These are phyloP conservation scores for Chamaea fasciata DNA, from an alignment of 2,113 vertebrate genomes.

Conservation along the genomic window DNA sequence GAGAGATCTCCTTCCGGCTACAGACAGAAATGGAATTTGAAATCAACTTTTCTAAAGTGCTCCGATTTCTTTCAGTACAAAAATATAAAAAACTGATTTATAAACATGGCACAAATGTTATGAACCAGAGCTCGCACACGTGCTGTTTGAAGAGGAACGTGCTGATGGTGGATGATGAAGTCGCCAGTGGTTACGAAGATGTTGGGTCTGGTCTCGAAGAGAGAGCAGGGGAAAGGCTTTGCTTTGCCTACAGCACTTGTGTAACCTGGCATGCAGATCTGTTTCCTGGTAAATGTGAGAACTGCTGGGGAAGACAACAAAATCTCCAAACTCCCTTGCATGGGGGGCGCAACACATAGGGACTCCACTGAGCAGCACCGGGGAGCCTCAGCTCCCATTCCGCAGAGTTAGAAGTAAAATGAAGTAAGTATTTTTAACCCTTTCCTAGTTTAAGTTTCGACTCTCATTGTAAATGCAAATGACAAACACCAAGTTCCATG, in stretches of 20 bases:
- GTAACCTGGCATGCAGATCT: neutral
- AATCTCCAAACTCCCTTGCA: neutral
- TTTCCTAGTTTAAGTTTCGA: neutral
- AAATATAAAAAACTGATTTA: slow-evolving; percentile 53
- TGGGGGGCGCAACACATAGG: neutral
- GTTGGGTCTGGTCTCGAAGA: neutral
- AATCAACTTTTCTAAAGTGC: slow-evolving; percentile 66
- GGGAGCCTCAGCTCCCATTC: neutral
- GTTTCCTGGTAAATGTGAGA: neutral
- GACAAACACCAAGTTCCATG: neutral
- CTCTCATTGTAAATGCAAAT: neutral
- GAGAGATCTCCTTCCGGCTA: neutral
- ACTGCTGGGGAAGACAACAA: slow-evolving; percentile 44
- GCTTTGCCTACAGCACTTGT: neutral
- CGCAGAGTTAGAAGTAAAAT: neutral
- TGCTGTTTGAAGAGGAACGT: accelerated
- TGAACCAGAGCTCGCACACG: neutral
- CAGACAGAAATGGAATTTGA: neutral
- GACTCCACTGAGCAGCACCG: slow-evolving; percentile 29
- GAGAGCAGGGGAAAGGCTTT: neutral
- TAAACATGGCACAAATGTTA: slow-evolving; percentile 48
- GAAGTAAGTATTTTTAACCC: neutral
- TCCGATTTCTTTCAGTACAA: slow-evolving; percentile 42
- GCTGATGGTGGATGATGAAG: neutral
- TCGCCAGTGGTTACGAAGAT: neutral